phyloP scores from a whole-genome alignment of 2,797 vertebrate genomes.

The Mallotus villosus region DNA sequence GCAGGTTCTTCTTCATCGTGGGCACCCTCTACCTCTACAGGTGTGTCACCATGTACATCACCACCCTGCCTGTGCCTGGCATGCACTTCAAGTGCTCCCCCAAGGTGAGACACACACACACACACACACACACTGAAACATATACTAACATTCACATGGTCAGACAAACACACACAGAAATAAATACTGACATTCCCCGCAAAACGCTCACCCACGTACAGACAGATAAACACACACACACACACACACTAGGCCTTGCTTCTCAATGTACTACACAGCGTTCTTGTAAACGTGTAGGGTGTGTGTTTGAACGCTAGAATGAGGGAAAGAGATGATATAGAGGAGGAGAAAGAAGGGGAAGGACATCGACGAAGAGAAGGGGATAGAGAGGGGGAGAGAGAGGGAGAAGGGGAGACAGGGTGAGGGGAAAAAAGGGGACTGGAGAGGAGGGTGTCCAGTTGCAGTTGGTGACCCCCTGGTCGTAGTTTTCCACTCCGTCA shows the following conservation, averaged over 20 bases:
- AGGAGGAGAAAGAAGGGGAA: too few species aligned
- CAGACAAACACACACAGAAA: not conserved
- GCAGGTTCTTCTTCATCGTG: slow-evolving; percentile 87
- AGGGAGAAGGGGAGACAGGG: too few species aligned
- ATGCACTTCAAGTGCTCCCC: slow-evolving; percentile 91
- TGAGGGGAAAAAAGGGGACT: too few species aligned
- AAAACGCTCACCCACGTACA: too few species aligned
- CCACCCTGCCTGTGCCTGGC: slow-evolving; percentile 87
- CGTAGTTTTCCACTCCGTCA: not conserved
- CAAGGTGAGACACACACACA: slow-evolving; percentile 73
- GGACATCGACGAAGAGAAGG: too few species aligned
- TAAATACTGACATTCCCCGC: not conserved
- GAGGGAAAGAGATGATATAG: too few species aligned
- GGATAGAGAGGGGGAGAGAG: too few species aligned
- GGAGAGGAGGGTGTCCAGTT: not conserved
- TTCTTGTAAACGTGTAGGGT: too few species aligned
- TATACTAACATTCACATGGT: not conserved
- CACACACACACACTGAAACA: not conserved
- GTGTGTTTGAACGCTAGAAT: too few species aligned
- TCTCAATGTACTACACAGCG: not conserved
- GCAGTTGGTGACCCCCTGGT: not conserved
- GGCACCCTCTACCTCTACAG: slow-evolving; percentile 89
- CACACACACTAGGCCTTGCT: not conserved
- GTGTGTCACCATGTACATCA: slow-evolving; percentile 90
- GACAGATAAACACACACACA: not conserved